A percentile compares a stretch with the other conserved stretches of the same genome.
Evolutionary conservation across 2,888 invertebrate genomes (phyloP).

Genomic region (Cryptus armator): DNA sequence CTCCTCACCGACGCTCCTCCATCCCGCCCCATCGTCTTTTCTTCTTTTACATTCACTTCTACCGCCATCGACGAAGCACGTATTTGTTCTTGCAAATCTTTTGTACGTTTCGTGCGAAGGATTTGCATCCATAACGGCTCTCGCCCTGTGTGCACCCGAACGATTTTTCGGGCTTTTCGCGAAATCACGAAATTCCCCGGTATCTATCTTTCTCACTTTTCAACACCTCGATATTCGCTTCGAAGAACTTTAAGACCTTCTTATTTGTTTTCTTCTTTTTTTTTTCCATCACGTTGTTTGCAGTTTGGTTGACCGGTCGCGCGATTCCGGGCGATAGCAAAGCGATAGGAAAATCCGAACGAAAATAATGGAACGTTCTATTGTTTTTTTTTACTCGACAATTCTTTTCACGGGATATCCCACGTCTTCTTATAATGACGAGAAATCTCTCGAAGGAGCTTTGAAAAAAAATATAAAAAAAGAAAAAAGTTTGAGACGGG

Average conservation of each 20-base stretch:
- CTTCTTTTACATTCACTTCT: constrained; percentile 10
- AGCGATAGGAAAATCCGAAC: constrained; percentile 8
- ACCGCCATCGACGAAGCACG: constrained; percentile 65
- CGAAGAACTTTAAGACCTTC: constrained; percentile 28
- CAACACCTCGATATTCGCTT: constrained; percentile 45
- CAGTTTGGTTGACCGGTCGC: constrained; percentile 24
- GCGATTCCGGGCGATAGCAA: constrained; percentile 22
- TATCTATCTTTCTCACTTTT: constrained; percentile 65
- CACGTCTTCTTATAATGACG: constrained; percentile 47
- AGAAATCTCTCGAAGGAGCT: constrained; percentile 48
- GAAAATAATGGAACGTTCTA: constrained; percentile 3
- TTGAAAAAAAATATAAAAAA: neutral
- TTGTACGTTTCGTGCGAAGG: constrained; percentile 79
- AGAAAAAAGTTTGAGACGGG: neutral
- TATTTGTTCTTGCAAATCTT: constrained; percentile 83
- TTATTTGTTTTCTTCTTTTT: constrained; percentile 12
- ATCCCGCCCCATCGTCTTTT: constrained; percentile 33
- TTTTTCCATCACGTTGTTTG: neutral
- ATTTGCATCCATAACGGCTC: constrained; percentile 81
- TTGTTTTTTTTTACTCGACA: constrained; percentile 18
- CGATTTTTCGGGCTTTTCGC: constrained; percentile 48
- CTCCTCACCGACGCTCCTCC: constrained; percentile 47
- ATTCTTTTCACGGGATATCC: constrained; percentile 26
- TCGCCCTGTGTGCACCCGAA: constrained; percentile 58
- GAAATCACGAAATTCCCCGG: neutral